Base-by-base conservation (phyloP, 1,140 invertebrate genomes). In the Adoxophyes honmai region DNA sequence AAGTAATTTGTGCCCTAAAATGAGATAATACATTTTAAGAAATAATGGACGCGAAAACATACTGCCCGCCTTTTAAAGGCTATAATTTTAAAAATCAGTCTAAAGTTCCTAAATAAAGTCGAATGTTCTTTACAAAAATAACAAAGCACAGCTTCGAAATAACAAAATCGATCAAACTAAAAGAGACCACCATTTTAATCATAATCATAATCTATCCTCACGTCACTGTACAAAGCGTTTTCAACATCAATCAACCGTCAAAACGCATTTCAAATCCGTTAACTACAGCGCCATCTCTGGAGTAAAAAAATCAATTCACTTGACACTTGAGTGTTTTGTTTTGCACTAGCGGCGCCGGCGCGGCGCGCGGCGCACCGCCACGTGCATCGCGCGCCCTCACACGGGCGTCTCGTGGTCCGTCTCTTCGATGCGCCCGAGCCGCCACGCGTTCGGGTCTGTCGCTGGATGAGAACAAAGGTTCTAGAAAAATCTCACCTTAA, bases 391-490 rank as follows among this genome's bases (percentile, higher is more conserved):
- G 68, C 72, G 74, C 33, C 75, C 86, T 95, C 91, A 95, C 73
- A 95, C 94, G 62, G 94, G 93, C 72, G 94, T 95, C 85, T 95
- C 94, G 72, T 95, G 93, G 77, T 95, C 94, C 75, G 93, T 91
- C 89, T 95, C 94, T 89, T 95, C 94, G 84, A 95, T 95, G 76
- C 94, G 91, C 70, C 94, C 94, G 63, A 95, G 91, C 66, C 94
- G 90, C 94, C 94, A 95, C 62, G 94, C 94, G 87, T 95, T 94
- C 61, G 93, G 93, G 90, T 95, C 94, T 57, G 92, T 92, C 67
- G 93, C 93, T 91, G 91, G 84, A 58, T 36, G 18, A 8, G 51
- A 57, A 42, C 10, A 2, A 28, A 10, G 0, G 1, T 39, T 39
- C 37, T 16, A 16, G 14, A 48, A 11, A 1, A 48, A 21, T 18